Base-by-base conservation (phyloP, 2,113 vertebrate species). In the Hippotragus niger region DNA sequence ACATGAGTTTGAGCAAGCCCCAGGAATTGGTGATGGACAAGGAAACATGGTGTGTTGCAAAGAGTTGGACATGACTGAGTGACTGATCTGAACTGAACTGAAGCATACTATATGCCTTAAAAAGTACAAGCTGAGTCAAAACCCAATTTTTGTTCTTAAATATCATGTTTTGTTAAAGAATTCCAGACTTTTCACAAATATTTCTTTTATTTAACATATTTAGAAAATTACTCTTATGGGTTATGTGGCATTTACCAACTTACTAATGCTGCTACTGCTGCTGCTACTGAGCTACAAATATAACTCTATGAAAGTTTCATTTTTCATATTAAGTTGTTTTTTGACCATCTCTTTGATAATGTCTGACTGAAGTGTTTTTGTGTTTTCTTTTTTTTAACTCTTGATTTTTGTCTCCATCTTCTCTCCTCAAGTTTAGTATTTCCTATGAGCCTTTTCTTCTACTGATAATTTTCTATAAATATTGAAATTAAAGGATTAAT, bases 101-200 rank as follows among this genome's bases (percentile, higher is more conserved):
- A 67, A 67, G 62, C 74, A 91, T 3, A 43, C 2, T 11, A 60
- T 92, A 74, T 5, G 93, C 78, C 29, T 36, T 93, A 88, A 96
- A 87, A 62, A 67, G 50, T 16, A 83, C 52, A 25, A 67, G 64
- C 57, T 90, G 80, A 97, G 55, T 97, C 87, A 96, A 14, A 33
- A 94, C n/a, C 36, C 31, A 91, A 87, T 83, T 97, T 98, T 94
- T 47, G 40, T 85, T 97, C 87, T 92, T 91, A 97, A 96, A 92
- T 92, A 84, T 29, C 55, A 93, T 94, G 47, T 90, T 98, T 82
- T 91, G 55, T 64, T 97, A 95, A 97, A 88, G 17, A 83, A 94
- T 95, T 85, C 78, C 91, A 90, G 91, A 93, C 29, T 33, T 31
- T 97, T 96, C n/a, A 52, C 7, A 95, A 98, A 94, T n/a, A 81